Percentiles rank a stretch among this genome's conserved stretches.
Conservation (phyloP, 1,140 invertebrate species). For the Calliopsis andreniformis region DNA sequence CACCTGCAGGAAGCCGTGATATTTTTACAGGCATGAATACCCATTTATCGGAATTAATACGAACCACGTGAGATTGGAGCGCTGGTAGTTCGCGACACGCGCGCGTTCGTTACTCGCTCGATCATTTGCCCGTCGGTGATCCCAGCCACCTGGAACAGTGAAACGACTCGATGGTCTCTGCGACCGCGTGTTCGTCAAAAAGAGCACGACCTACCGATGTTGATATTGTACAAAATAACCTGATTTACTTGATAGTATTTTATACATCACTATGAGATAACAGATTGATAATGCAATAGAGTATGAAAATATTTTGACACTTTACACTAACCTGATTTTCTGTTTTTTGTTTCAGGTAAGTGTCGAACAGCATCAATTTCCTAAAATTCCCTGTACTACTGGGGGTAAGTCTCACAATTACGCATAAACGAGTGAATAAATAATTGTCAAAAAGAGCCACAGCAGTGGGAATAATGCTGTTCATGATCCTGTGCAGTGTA, state of each 20-base stretch:
- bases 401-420: conserved; percentile 40
- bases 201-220: not conserved
- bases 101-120: not conserved
- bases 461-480: not conserved
- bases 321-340: not conserved
- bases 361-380: not conserved
- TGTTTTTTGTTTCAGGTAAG: conserved; percentile 58
- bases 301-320: no score
- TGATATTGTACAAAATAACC: not conserved
- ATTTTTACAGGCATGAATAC: conserved; percentile 6
- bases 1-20: not conserved
- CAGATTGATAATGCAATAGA: no score
- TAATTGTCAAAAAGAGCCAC: not conserved
- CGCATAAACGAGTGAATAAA: not conserved
- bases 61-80: not conserved
- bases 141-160: conserved; percentile 10
- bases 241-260: not conserved
- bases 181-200: not conserved
- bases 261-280: no score
- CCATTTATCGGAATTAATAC: conserved; percentile 40
- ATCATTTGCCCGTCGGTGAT: conserved; percentile 18
- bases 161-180: not conserved
- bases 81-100: not conserved
- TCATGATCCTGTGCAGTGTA: not conserved
- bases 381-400: not conserved